Conservation (phyloP, 2,888 invertebrate species). For the Tupiocoris notatus region DNA sequence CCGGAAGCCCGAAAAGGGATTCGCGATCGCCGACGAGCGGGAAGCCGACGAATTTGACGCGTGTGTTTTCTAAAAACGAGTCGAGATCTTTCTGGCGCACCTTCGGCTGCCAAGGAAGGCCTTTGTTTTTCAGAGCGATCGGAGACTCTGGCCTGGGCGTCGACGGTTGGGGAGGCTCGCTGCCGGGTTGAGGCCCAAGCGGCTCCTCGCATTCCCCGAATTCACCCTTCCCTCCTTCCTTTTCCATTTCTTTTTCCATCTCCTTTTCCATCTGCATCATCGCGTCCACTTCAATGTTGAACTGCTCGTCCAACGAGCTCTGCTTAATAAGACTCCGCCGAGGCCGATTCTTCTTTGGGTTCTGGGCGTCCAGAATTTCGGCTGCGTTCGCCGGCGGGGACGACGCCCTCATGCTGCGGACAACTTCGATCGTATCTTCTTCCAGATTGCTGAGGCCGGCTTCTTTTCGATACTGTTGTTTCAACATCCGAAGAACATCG, state of each 20-base stretch:
- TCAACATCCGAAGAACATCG: conserved; percentile 74
- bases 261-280: conserved; percentile 54
- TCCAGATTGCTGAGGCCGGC: conserved; percentile 69
- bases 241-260: conserved; percentile 59
- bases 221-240: conserved; percentile 59
- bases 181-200: conserved; percentile 51
- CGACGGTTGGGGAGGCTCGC: conserved; percentile 55
- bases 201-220: conserved; percentile 52
- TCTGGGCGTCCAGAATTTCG: conserved; percentile 80
- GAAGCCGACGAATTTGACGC: conserved; percentile 95
- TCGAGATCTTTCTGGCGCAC: conserved; percentile 92
- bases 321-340: conserved; percentile 85
- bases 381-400: conserved; percentile 92
- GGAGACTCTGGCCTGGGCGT: conserved; percentile 59
- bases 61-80: conserved; percentile 82
- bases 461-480: conserved; percentile 57
- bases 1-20: conserved; percentile 91
- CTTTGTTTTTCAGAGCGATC: conserved; percentile 54
- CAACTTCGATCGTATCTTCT: conserved; percentile 95
- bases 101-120: conserved; percentile 95
- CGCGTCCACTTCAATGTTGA: conserved; percentile 53
- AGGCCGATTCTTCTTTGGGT: conserved; percentile 64
- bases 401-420: conserved; percentile 88
- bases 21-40: conserved; percentile 76
- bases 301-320: conserved; percentile 79